Base-by-base conservation (phyloP, 37 sponge, comb jelly and placozoan species). In the Trichoplax adhaerens region DNA sequence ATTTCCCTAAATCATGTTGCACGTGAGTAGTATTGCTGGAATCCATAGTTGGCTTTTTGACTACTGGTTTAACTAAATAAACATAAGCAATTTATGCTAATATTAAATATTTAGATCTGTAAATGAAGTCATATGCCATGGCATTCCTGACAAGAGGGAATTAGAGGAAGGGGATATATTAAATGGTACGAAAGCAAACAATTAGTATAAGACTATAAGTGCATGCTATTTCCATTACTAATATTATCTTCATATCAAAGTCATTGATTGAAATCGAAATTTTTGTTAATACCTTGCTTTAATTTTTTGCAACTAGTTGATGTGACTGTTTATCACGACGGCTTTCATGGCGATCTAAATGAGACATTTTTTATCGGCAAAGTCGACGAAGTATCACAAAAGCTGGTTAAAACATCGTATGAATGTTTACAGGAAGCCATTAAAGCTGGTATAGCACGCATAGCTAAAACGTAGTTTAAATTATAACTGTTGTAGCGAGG, bases 61-160 rank as follows among this genome's bases (percentile, higher is more conserved):
- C 29, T 29, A 29, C 29, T 29, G 29, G 29, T 29, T 29, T 29
- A 29, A 29, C 29, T 29, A 29, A 29, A 29, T 29, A 29, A 29
- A 29, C 29, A 29, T 29, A 29, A 29, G 29, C 29, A 29, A 29
- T 29, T 29, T 29, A 29, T 29, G 29, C 29, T 60, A 12, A 12
- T 60, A 12, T 60, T 60, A 60, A 6, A 12, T 3, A 3, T 50
- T 69, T 60, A 89, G 90, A 53, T 93, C 94, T 59, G 95, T 94
- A 50, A 94, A 94, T 62, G 95, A 94, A 66, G 87, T 94, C 61
- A 94, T 94, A 53, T 94, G 95, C 65, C 95, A 94, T 53, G 95
- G 95, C 5, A 94, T 94, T 47, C 95, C 95, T 8, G 95, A 94
- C 69, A 69, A 29, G 54, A 77, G 95, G 54, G 84, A 85, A n/a